These are phyloP conservation scores for Axis porcinus DNA, from an alignment of 2,113 vertebrate genomes.

Conservation along the genomic window DNA sequence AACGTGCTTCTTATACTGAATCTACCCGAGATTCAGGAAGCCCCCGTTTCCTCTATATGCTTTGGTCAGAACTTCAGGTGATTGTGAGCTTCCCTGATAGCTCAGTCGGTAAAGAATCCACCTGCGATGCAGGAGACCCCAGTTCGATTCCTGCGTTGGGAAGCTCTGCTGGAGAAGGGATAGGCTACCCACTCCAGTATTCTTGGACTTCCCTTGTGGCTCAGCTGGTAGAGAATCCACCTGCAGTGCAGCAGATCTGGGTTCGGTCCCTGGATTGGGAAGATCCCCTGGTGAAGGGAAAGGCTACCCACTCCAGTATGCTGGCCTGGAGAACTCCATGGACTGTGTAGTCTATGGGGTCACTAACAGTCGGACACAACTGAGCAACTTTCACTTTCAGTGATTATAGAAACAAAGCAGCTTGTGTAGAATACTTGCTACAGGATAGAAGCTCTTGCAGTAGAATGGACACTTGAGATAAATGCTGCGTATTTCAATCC, in stretches of 20 bases:
- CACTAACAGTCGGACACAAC: fast-evolving
- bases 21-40: not conserved
- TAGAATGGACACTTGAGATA: not conserved
- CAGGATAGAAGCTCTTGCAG: not conserved
- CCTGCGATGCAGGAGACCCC: not conserved
- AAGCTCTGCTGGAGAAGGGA: not conserved
- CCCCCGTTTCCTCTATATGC: not conserved
- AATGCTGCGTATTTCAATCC: not conserved
- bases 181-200: not conserved
- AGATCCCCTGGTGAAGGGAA: not conserved
- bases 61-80: not conserved
- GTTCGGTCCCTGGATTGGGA: not conserved
- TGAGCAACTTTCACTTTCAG: not conserved
- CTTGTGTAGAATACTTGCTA: not conserved
- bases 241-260: not conserved
- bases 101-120: not conserved
- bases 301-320: not conserved
- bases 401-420: not conserved
- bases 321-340: not conserved
- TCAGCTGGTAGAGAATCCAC: not conserved
- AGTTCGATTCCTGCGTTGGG: not conserved
- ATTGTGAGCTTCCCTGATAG: not conserved
- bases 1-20: not conserved
- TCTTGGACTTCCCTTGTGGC: not conserved
- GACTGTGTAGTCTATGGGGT: not conserved